These are phyloP conservation scores for Sardina pilchardus DNA, from an alignment of 2,113 vertebrate species.

Conservation along the genomic window DNA sequence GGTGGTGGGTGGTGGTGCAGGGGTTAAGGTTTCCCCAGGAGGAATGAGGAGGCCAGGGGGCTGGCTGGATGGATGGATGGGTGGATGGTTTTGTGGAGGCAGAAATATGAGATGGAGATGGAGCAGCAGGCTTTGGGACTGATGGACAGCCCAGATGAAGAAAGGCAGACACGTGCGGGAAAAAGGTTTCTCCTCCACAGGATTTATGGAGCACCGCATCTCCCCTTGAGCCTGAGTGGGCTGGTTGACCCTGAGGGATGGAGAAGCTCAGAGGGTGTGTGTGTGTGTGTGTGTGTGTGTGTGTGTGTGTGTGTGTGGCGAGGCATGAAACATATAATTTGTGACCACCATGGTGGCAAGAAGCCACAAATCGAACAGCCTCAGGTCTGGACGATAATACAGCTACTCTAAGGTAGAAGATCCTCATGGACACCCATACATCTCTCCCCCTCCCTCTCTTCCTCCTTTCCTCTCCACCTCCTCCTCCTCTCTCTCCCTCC, in stretches of 20 bases:
- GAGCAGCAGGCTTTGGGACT: background rate
- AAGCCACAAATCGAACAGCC: background rate
- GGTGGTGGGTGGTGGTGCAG: background rate
- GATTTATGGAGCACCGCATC: background rate
- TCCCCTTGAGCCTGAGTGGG: background rate
- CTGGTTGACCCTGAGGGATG: background rate
- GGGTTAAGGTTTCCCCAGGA: slow-evolving; percentile 17
- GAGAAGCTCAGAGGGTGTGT: background rate
- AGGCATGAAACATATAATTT: background rate
- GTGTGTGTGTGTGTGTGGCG: background rate
- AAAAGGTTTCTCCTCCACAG: too few relatives aligned
- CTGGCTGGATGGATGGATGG: background rate
- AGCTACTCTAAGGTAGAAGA: background rate
- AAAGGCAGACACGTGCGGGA: background rate
- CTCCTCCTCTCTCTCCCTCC: background rate
- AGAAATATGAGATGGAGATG: background rate
- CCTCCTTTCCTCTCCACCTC: background rate
- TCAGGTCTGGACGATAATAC: background rate
- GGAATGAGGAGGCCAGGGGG: background rate
- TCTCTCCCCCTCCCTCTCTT: background rate
- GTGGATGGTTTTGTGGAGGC: background rate
- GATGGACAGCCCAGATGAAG: background rate
- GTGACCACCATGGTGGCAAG: background rate
- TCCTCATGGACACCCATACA: background rate
- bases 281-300: background rate